Conservation (phyloP, 2,113 vertebrate species). For the Platichthys stellatus region DNA sequence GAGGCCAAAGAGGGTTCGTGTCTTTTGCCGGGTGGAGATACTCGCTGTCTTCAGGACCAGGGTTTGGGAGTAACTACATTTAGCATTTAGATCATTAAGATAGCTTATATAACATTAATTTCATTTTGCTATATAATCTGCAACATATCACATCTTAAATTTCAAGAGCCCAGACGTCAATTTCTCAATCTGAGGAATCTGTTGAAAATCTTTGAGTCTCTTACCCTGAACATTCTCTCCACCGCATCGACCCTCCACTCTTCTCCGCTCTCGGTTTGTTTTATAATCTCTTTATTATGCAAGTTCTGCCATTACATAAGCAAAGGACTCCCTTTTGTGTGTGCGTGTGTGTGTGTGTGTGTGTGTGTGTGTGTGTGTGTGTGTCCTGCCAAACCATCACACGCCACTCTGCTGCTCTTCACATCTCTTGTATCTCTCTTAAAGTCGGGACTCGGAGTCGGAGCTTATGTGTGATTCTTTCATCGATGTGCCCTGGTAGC, state of each 20-base stretch:
- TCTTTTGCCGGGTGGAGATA: conserved; percentile 30
- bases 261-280: not conserved
- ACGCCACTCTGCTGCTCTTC: not conserved
- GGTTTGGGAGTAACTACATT: not conserved
- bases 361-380: not conserved
- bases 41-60: not conserved
- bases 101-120: too few relatives aligned
- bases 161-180: too few relatives aligned
- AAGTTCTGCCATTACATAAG: conserved; percentile 42
- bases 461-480: too few relatives aligned
- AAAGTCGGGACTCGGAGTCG: too few relatives aligned
- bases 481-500: too few relatives aligned
- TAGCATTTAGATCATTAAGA: not conserved
- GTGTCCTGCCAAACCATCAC: not conserved
- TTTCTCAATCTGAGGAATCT: not conserved
- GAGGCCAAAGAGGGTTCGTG: conserved; percentile 19
- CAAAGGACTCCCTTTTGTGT: conserved; percentile 20
- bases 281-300: conserved; percentile 32
- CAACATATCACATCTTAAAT: too few relatives aligned
- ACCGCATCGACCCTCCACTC: not conserved
- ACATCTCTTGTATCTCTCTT: not conserved
- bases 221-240: not conserved
- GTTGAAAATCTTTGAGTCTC: not conserved
- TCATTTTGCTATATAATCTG: too few relatives aligned
- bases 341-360: not conserved